Conservation (phyloP, 1,140 invertebrate species). For the Tetragnatha versicolor region DNA sequence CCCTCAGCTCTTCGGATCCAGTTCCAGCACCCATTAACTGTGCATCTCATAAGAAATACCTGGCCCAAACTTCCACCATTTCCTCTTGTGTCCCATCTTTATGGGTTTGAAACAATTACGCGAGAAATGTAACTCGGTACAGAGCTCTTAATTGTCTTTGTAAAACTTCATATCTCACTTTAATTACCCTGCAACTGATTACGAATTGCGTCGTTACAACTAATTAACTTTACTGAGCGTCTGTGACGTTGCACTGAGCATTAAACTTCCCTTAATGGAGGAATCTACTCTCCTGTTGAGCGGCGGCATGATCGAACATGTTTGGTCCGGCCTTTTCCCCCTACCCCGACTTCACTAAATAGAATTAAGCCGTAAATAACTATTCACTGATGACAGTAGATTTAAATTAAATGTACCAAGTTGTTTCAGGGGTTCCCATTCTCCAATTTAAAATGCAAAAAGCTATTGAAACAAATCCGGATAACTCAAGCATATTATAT, state of each 20-base stretch:
- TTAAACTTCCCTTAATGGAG: conserved; percentile 10
- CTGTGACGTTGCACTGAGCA: background rate
- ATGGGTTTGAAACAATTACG: conserved; percentile 12
- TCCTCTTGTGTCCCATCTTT: background rate
- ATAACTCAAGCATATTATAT: too few species aligned
- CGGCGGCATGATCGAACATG: conserved; percentile 1
- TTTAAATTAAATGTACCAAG: too few species aligned
- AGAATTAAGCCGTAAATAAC: too few species aligned
- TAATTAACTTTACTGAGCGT: conserved; percentile 27
- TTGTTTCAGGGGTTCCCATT: too few species aligned
- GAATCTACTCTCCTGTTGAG: conserved; percentile 1
- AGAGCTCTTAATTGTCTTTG: conserved; percentile 25
- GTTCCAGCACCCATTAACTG: too few species aligned
- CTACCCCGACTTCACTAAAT: too few species aligned
- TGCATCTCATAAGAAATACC: too few species aligned
- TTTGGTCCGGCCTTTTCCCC: too few species aligned
- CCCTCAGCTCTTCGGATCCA: too few species aligned
- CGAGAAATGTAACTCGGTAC: conserved; percentile 4
- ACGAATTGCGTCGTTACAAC: conserved; percentile 30
- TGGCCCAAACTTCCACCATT: background rate
- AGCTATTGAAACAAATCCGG: too few species aligned
- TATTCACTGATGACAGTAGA: too few species aligned
- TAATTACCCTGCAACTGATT: conserved; percentile 26
- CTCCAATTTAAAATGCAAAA: too few species aligned
- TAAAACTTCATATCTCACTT: conserved; percentile 25